A percentile compares a stretch with the other conserved stretches of the same genome.
Conservation (phyloP, 2,888 invertebrate genomes). For the Margaritifera margaritifera region DNA sequence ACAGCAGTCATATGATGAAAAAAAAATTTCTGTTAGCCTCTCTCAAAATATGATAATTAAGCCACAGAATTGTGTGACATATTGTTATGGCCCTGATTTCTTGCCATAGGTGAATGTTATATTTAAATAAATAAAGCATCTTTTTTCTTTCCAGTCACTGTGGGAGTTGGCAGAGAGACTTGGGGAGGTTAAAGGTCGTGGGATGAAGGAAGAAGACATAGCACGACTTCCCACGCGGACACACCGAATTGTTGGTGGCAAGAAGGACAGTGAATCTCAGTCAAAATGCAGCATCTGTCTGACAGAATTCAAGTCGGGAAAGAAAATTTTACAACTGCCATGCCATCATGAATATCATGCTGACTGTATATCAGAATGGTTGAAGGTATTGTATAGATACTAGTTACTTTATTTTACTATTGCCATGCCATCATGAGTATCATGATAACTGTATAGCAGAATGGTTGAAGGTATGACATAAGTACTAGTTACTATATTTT, state of each 20-base stretch:
- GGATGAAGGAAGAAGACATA: conserved; percentile 43
- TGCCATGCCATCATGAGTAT: conserved; percentile 57
- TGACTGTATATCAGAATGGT: conserved; percentile 55
- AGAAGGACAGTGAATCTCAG: conserved; percentile 18
- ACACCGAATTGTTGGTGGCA: conserved; percentile 20
- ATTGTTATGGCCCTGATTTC: too few species aligned
- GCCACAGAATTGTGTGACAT: too few species aligned
- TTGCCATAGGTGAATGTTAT: too few species aligned
- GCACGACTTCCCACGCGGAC: conserved; percentile 33
- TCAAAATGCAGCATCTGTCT: conserved; percentile 56
- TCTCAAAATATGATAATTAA: too few species aligned
- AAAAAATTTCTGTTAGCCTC: too few species aligned
- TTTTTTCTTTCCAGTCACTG: conserved; percentile 27
- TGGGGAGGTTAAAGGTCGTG: conserved; percentile 45
- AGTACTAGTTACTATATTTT: conserved; percentile 25
- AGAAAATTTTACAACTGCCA: conserved; percentile 43
- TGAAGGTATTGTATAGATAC: conserved; percentile 36
- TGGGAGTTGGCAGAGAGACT: conserved; percentile 50
- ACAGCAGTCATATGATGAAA: too few species aligned
- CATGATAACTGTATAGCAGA: conserved; percentile 55
- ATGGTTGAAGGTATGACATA: conserved; percentile 49
- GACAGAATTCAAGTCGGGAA: conserved; percentile 48
- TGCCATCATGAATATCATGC: conserved; percentile 59
- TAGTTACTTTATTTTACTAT: conserved; percentile 31
- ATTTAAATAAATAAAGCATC: background rate